These are phyloP conservation scores for Drosophila seguyi DNA, from an alignment of 1,140 invertebrate species.

Conservation along the genomic window DNA sequence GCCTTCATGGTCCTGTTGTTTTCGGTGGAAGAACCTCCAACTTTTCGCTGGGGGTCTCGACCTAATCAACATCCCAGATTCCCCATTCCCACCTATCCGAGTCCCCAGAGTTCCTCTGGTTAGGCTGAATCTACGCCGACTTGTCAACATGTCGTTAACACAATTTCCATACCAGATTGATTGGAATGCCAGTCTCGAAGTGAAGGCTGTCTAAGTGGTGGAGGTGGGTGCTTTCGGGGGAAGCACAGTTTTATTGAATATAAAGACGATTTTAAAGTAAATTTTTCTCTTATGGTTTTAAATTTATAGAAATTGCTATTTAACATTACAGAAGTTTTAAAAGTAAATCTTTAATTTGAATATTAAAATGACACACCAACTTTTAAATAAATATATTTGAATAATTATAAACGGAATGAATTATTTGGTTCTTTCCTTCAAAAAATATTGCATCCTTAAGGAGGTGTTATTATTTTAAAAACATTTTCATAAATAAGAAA, in stretches of 20 bases:
- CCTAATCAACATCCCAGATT: constrained; percentile 64
- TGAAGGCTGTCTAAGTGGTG: constrained; percentile 22
- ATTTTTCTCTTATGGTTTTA: background rate
- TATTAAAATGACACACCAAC: no score
- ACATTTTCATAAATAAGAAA: background rate
- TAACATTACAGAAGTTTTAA: no score
- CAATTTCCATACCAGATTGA: constrained; percentile 69
- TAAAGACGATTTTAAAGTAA: background rate
- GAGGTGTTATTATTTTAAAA: background rate
- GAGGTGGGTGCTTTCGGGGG: background rate
- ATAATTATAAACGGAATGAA: no score
- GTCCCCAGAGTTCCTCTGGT: constrained; percentile 41
- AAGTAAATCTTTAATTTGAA: no score
- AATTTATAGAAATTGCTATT: background rate
- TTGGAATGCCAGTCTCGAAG: constrained; percentile 33
- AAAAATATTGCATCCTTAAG: background rate
- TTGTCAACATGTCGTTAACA: constrained; percentile 78
- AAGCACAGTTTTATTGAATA: background rate
- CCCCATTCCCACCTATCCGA: constrained; percentile 10
- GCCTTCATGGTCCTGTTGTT: constrained; percentile 58
- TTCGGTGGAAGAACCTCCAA: constrained; percentile 37
- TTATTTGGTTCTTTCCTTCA: no score
- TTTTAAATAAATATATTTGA: no score
- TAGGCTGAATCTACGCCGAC: constrained; percentile 57
- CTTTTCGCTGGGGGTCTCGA: constrained; percentile 34